Conservation (phyloP, 1,140 invertebrate genomes). For the Pinna nobilis region DNA sequence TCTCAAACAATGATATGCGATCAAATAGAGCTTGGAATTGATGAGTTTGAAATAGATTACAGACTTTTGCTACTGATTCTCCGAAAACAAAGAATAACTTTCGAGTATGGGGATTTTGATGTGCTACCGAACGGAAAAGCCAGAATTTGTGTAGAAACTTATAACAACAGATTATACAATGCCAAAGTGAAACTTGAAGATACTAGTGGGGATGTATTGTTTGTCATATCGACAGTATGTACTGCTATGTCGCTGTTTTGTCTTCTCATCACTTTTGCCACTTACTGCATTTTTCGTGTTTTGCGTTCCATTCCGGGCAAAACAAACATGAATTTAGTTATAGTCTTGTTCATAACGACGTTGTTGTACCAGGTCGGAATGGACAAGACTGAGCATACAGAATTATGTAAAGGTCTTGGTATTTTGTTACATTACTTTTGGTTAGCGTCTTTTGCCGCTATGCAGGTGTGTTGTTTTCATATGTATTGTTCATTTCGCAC, state of each 20-base stretch:
- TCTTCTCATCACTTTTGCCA: background rate
- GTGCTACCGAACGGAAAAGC: too few relatives aligned
- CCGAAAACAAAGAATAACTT: too few relatives aligned
- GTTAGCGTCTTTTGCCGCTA: background rate
- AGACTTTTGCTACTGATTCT: too few relatives aligned
- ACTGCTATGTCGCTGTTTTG: constrained; percentile 2
- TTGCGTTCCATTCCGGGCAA: constrained; percentile 8
- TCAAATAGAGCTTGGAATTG: too few relatives aligned
- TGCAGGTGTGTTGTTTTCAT: background rate
- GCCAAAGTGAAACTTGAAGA: too few relatives aligned
- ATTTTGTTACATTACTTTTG: constrained; percentile 5
- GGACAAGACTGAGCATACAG: background rate
- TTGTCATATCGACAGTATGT: background rate
- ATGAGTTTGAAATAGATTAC: too few relatives aligned
- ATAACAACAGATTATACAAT: too few relatives aligned
- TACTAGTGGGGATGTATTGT: too few relatives aligned
- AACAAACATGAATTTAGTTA: background rate
- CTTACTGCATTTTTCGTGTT: background rate
- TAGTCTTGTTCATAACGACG: background rate
- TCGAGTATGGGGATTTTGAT: too few relatives aligned
- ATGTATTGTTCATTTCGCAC: background rate
- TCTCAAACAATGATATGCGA: too few relatives aligned
- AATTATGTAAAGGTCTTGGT: background rate
- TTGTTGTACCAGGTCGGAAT: background rate
- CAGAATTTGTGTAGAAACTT: too few relatives aligned